phyloP scores from a whole-genome alignment of 2,797 vertebrate species.

The Xenops minutus region DNA sequence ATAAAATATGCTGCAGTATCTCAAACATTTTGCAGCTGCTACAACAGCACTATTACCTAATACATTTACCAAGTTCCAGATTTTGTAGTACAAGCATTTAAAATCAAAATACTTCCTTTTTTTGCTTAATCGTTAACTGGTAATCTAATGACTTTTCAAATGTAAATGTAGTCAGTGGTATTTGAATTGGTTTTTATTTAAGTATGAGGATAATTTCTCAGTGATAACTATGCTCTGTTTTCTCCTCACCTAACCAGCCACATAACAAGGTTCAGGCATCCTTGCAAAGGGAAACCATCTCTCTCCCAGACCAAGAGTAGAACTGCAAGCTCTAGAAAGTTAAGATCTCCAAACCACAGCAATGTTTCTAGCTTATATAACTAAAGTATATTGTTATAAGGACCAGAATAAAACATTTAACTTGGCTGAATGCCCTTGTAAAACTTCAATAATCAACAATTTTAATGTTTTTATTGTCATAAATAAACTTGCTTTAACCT shows the following conservation, averaged over 20 bases:
- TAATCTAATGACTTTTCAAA: slow-evolving; percentile 8
- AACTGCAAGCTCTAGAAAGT: background rate
- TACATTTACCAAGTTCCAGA: background rate
- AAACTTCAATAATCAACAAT: background rate
- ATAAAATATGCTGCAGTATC: background rate
- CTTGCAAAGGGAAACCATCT: background rate
- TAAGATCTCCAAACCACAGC: background rate
- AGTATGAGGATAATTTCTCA: background rate
- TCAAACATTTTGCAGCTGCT: slow-evolving; percentile 17
- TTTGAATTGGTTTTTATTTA: background rate
- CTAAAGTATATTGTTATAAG: background rate
- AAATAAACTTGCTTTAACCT: background rate
- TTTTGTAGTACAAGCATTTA: background rate
- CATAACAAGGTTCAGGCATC: fast-evolving
- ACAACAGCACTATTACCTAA: background rate
- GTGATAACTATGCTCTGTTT: background rate
- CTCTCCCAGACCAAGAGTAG: background rate
- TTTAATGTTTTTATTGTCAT: background rate
- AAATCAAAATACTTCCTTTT: background rate
- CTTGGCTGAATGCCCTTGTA: background rate
- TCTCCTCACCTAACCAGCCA: background rate
- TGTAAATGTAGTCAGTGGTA: background rate
- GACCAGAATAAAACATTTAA: background rate
- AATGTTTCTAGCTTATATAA: background rate
- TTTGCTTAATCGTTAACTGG: background rate